Evolutionary conservation across 2,113 vertebrate genomes (phyloP), one percentile per base, ranked within the genome.

Genomic region (Megaleporinus macrocephalus): DNA sequence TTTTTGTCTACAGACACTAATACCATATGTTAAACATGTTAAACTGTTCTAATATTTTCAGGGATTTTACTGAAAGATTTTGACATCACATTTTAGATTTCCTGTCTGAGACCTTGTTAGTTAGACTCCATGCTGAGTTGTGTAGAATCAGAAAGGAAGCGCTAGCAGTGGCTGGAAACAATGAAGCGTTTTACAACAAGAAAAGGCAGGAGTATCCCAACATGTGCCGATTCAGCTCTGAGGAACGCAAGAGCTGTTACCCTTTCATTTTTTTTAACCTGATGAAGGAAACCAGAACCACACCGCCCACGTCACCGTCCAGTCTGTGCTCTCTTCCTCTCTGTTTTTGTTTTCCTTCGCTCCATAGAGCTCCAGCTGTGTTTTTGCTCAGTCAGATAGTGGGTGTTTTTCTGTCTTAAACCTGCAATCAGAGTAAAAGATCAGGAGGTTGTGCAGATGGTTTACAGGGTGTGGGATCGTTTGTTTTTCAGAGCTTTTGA

Each of bases 131-230:
- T 76, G 57, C 55, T 47, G 16, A 10, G 41, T 2, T 11, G 57
- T 51, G 41, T 63, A 71, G 75, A 71, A 76, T 69, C 73, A 55
- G 27, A 70, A 84, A 76, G 83, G 83, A 84, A 84, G 30, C 44
- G 65, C 63, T 71, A 26, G 30, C 65, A 79, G 73, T 70, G 83
- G 77, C 63, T 51, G 77, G 78, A 84, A 44, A 84, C 83, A 84
- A 80, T 84, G 41, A 73, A 20, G 57, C 15, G 29, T 26, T 26
- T 76, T 84, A 70, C 36, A 84, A 6, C 36, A 24, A 61, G 73
- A 51, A 55, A 66, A 81, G 5, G 30, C 71, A 27, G 73, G 63
- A 51, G 30, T 57, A 36, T 69, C 61, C 24, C 24, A 66, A 30
- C 71, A 36, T 66, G n/a, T 36, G 65, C 13, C 55, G 49, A 55